Evolutionary conservation across 2,113 vertebrate species (phyloP).

Genomic region (Budorcas taxicolor): DNA sequence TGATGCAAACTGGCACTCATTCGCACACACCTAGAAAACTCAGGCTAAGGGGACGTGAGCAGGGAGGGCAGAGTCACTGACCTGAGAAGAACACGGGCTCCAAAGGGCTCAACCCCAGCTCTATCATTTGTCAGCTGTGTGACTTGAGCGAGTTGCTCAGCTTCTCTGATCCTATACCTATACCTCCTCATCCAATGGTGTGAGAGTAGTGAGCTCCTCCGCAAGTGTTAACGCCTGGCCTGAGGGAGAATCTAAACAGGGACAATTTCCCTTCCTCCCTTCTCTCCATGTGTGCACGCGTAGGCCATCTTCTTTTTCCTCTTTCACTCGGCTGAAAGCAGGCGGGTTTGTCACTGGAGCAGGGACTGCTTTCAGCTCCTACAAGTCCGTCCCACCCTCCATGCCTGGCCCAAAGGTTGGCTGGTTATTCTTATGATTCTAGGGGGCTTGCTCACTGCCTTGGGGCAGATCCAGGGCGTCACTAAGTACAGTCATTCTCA

Average conservation of each 20-base stretch:
- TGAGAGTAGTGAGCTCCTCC: neutral
- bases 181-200: neutral
- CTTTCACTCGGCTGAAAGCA: neutral
- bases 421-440: neutral
- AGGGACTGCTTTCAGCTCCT: neutral
- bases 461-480: conserved; percentile 4
- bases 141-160: neutral
- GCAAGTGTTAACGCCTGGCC: rapidly evolving
- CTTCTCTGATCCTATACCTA: neutral
- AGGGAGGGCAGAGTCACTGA: neutral
- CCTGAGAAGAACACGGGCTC: neutral
- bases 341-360: neutral
- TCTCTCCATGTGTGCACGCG: neutral
- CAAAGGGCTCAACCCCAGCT: neutral
- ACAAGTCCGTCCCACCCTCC: neutral
- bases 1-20: no score
- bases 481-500: neutral
- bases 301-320: neutral
- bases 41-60: neutral
- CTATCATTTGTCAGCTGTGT: neutral
- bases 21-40: neutral
- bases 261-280: neutral
- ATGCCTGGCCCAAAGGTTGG: neutral
- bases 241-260: neutral
- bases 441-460: neutral